Base-by-base conservation (phyloP, 2,113 vertebrate genomes). In the Varanus komodoensis region DNA sequence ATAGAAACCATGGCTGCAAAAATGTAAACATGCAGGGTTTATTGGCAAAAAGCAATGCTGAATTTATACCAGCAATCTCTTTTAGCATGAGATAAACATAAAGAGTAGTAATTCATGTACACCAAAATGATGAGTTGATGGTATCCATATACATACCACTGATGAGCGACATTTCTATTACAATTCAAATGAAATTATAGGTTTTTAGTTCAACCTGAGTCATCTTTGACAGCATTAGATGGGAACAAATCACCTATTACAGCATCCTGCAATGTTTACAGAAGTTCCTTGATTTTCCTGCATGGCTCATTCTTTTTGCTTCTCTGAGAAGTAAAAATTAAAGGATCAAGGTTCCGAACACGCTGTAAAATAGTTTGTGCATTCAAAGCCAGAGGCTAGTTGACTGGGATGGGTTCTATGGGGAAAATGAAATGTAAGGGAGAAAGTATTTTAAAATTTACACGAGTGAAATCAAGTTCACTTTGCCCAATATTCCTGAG, bases 151-250 rank as follows among this genome's bases (percentile, higher is more conserved):
- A 75, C 2, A 57, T 88, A 11, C 0, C 3, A 52, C 8, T 11
- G 90, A 90, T 52, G 38, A 85, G n/a, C 38, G 87, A 92, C 0
- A 71, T 85, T 92, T 92, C 7, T 85, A 8, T 67, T 67, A 82
- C 61, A 90, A 81, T 34, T 89, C 67, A 64, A 92, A 79, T 79
- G 1, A 87, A 94, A 75, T 4, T 21, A 48, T 87, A 44, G 12
- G 0, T 1, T 69, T 95, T 78, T 57, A 83, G 5, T 82, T 86
- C 78, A 87, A 90, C 52, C 25, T 69, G 4, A 48, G 68, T 69
- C 75, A 54, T 73, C 92, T 83, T 82, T 91, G 54, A 85, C 84
- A 91, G 14, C n/a, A 1, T 67, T 91, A 57, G 3, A 68, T 83
- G 6, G 3, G 79, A 81, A 89, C 1, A 84, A 89, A 83, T 84